Percentiles rank a stretch among this genome's conserved stretches.
Conservation (phyloP, 1,140 invertebrate genomes). For the roundworm (Caenorhabditis elegans) region DNA sequence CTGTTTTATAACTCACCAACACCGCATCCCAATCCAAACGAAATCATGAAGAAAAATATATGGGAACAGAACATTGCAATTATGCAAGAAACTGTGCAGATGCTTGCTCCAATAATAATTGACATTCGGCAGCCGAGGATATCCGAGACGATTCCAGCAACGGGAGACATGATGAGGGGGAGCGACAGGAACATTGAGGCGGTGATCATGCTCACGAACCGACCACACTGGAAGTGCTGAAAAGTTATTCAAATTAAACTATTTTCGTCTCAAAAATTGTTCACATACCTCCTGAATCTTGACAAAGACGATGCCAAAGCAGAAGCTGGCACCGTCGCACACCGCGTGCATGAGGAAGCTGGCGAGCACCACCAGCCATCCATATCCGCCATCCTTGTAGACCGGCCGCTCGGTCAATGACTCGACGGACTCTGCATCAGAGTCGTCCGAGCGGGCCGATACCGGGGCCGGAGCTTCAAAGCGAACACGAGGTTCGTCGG, state of each 20-base stretch:
- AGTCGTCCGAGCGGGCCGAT: background rate
- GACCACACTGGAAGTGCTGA: background rate
- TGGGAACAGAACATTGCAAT: background rate
- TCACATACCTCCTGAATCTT: conserved; percentile 70
- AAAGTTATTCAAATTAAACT: background rate
- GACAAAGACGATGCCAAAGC: conserved; percentile 66
- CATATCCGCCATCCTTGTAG: conserved; percentile 68
- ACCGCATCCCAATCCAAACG: background rate
- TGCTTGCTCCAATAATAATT: background rate
- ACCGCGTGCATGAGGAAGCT: conserved; percentile 95
- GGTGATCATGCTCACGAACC: background rate
- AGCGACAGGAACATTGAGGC: background rate
- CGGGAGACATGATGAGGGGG: background rate
- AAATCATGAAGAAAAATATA: background rate
- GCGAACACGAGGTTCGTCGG: background rate
- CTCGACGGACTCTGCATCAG: background rate
- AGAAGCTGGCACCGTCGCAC: conserved; percentile 77
- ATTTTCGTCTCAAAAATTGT: background rate
- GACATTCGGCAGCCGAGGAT: background rate
- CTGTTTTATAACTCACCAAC: background rate
- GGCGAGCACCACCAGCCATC: conserved; percentile 88
- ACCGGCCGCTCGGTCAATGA: background rate
- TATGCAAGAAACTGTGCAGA: background rate
- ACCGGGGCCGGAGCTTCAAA: background rate
- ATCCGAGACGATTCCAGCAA: background rate